A percentile compares a stretch with the other conserved stretches of the same genome.
Conservation (phyloP, 2,888 invertebrate species). For the Eupithecia pulchellata region DNA sequence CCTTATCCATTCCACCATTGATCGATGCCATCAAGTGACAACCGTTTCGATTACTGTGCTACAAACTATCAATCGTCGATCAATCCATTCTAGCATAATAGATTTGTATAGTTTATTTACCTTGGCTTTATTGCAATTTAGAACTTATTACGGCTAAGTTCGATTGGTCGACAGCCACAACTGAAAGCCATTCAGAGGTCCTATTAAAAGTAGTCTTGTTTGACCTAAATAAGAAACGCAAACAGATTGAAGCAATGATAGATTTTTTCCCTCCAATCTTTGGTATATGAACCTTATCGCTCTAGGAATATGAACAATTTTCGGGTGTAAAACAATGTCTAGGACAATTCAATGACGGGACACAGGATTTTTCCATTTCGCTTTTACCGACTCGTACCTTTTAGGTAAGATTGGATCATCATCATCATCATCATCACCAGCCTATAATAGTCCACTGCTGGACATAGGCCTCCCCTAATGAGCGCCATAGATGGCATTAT, state of each 20-base stretch:
- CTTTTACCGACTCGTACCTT: background rate
- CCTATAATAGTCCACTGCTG: too few species aligned
- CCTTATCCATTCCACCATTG: too few species aligned
- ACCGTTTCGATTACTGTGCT: too few species aligned
- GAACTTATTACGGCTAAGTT: background rate
- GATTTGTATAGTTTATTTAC: too few species aligned
- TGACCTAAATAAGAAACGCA: slow-evolving; percentile 59
- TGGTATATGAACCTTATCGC: slow-evolving; percentile 13
- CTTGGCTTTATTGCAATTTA: background rate
- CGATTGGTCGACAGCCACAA: background rate
- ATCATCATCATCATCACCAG: too few species aligned
- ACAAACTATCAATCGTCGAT: too few species aligned
- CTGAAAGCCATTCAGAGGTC: background rate
- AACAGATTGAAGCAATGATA: slow-evolving; percentile 26
- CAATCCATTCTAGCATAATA: too few species aligned
- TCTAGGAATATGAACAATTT: slow-evolving; percentile 11
- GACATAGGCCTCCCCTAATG: too few species aligned
- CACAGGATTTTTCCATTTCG: slow-evolving; percentile 7
- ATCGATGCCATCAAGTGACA: too few species aligned
- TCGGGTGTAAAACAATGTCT: background rate
- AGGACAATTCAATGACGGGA: slow-evolving; percentile 7
- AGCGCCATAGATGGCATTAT: too few species aligned
- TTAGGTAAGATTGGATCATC: background rate
- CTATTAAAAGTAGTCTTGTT: slow-evolving; percentile 46
- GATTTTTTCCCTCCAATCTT: background rate